Conservation (phyloP, 2,797 vertebrate genomes). For the Stomatorhinus walkeri region DNA sequence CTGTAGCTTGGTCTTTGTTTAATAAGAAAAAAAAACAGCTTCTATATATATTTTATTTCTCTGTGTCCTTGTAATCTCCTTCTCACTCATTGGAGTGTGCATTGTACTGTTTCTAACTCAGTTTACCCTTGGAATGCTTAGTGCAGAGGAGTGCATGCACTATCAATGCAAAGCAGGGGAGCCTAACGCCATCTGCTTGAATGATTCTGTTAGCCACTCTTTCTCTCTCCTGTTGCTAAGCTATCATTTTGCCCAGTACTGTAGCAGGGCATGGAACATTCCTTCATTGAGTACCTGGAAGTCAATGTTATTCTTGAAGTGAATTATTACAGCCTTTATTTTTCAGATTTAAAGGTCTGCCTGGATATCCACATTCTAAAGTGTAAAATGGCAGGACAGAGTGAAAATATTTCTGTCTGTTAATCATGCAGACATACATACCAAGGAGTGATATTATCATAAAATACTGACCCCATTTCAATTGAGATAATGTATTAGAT, state of each 20-base stretch:
- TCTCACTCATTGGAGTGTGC: background rate
- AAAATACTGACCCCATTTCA: background rate
- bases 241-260: background rate
- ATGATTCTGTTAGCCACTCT: background rate
- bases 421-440: background rate
- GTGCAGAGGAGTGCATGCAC: background rate
- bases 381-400: background rate
- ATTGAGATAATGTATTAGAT: background rate
- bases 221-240: background rate
- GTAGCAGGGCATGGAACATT: background rate
- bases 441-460: background rate
- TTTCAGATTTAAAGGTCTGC: background rate
- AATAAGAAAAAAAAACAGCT: background rate
- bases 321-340: background rate
- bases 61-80: background rate
- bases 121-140: background rate
- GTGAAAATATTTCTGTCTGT: background rate
- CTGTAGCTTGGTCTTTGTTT: background rate
- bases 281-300: background rate
- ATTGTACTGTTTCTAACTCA: constrained; percentile 3
- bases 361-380: background rate
- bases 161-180: background rate
- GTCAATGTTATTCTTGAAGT: background rate
- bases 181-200: constrained; percentile 2
- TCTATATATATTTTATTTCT: background rate